A percentile compares a stretch with the other conserved stretches of the same genome.
These are phyloP conservation scores for Lathamus discolor DNA, from an alignment of 2,113 vertebrate genomes.

Conservation along the genomic window DNA sequence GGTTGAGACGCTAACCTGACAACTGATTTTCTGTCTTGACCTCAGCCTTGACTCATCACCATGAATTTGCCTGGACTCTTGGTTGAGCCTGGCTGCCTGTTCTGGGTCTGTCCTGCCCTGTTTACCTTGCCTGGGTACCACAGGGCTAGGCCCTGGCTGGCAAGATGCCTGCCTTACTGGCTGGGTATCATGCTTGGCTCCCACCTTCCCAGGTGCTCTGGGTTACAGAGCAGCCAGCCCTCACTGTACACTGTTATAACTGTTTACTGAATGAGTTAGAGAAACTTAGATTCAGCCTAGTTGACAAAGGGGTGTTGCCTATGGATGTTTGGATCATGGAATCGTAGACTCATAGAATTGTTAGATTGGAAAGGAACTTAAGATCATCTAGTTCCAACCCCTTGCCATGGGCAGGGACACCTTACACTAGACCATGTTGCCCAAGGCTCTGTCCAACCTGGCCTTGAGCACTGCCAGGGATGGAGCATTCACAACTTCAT, in stretches of 20 bases:
- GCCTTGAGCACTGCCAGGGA: neutral
- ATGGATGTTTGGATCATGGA: neutral
- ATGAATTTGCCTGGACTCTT: neutral
- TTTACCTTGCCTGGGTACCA: neutral
- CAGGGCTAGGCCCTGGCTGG: neutral
- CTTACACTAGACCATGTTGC: neutral
- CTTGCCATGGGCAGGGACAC: neutral
- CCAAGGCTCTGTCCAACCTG: neutral
- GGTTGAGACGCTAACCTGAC: neutral
- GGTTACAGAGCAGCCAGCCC: neutral
- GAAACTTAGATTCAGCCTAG: neutral
- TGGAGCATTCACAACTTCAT: neutral
- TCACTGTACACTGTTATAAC: neutral
- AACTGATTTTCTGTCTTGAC: neutral
- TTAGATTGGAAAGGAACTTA: neutral
- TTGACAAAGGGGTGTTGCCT: neutral
- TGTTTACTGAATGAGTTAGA: neutral
- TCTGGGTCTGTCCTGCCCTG: neutral
- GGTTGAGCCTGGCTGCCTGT: neutral
- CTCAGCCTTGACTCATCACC: neutral
- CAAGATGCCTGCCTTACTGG: neutral
- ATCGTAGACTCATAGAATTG: neutral
- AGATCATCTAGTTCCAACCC: neutral
- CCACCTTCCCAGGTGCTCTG: neutral
- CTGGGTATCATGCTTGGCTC: neutral